A percentile compares a stretch with the other conserved stretches of the same genome.
These are phyloP conservation scores for Mesoligia furuncula DNA, from an alignment of 2,888 invertebrate genomes.

Conservation along the genomic window DNA sequence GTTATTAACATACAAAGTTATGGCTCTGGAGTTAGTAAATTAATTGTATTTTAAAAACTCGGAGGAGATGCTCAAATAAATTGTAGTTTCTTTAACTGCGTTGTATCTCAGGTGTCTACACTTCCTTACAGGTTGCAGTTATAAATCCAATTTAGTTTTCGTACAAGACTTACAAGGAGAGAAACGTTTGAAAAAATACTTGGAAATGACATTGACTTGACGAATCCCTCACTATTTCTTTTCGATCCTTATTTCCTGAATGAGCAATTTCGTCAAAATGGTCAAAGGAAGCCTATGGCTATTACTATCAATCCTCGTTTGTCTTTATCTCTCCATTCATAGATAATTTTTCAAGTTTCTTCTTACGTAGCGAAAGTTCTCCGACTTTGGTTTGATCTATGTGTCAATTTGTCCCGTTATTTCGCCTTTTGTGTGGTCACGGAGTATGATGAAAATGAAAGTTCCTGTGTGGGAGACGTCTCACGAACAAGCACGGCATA, in stretches of 20 bases:
- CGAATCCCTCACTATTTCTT: neutral
- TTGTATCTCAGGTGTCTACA: neutral
- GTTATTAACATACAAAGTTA: constrained; percentile 29
- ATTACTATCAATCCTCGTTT: neutral
- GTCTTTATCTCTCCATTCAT: neutral
- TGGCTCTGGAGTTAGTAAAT: neutral
- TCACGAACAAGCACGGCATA: neutral
- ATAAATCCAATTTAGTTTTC: neutral
- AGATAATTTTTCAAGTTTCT: constrained; percentile 12
- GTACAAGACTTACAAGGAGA: neutral
- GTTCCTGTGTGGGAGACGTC: neutral
- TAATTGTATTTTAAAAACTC: constrained; percentile 26
- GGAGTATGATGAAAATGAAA: constrained; percentile 12
- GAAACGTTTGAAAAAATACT: neutral
- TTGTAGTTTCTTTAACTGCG: neutral
- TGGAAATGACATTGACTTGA: neutral
- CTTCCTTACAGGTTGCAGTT: neutral
- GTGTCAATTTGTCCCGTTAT: constrained; percentile 39
- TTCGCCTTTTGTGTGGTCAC: constrained; percentile 24
- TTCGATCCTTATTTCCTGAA: neutral
- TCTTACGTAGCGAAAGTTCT: constrained; percentile 37
- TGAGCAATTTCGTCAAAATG: neutral
- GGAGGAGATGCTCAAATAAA: neutral
- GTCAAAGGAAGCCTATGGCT: neutral
- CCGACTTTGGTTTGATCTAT: constrained; percentile 18